Evolutionary conservation across 2,797 vertebrate genomes (phyloP).

Genomic region (Sebastes wilsoni): DNA sequence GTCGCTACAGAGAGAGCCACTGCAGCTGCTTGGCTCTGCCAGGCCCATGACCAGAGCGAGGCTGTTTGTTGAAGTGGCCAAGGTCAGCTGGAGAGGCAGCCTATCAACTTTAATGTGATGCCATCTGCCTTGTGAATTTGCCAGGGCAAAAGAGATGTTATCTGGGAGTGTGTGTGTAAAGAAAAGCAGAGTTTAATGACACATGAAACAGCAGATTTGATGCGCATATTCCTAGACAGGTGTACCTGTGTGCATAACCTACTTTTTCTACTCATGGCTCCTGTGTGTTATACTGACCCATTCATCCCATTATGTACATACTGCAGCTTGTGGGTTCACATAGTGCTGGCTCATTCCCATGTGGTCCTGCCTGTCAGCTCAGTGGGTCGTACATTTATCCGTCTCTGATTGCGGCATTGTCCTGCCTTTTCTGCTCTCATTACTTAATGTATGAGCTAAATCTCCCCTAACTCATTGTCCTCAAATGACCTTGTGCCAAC

Average conservation of each 20-base stretch:
- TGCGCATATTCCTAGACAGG: slow-evolving; percentile 31
- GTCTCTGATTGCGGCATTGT: not conserved
- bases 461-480: slow-evolving; percentile 30
- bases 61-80: slow-evolving; percentile 30
- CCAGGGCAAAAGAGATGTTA: slow-evolving; percentile 27
- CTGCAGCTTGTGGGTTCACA: slow-evolving; percentile 24
- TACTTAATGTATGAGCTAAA: slow-evolving; percentile 1
- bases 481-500: slow-evolving; percentile 39
- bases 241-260: slow-evolving; percentile 52
- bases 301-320: slow-evolving; percentile 52
- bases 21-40: slow-evolving; percentile 32
- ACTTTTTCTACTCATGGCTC: slow-evolving; percentile 35
- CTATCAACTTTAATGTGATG: slow-evolving; percentile 51
- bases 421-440: not conserved
- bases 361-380: slow-evolving; percentile 19
- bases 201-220: slow-evolving; percentile 42
- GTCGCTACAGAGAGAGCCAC: slow-evolving; percentile 12
- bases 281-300: slow-evolving; percentile 32
- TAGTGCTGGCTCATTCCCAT: not conserved
- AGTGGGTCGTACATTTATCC: slow-evolving; percentile 4
- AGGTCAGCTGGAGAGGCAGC: slow-evolving; percentile 37
- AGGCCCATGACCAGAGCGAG: slow-evolving; percentile 9
- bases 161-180: slow-evolving; percentile 1
- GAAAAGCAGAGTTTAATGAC: slow-evolving; percentile 36
- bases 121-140: slow-evolving; percentile 44